Evolutionary conservation across 2,113 vertebrate species (phyloP), one percentile per base, ranked within the genome.

Genomic region (Atlantisia rogersi): DNA sequence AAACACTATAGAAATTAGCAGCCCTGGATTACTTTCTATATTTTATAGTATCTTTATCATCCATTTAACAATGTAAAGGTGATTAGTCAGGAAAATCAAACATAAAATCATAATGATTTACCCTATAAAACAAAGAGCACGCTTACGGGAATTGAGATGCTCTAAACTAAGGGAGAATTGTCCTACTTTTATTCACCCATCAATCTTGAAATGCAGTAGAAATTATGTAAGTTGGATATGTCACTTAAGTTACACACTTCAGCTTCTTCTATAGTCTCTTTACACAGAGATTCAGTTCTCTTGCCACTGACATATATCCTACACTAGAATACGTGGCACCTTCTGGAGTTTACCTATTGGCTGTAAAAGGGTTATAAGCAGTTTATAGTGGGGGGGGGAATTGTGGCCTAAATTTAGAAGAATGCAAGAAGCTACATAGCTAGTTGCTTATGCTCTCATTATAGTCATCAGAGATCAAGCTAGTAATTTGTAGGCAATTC

Each of bases 1-100:
- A 55, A 28, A 26, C 20, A 92, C 65, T 78, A n/a, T 65, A 94
- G 87, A 84, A 97, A 95, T 97, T 95, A 94, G 77, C 70, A 92
- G 74, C 65, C 81, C 68, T 74, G 63, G 44, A 77, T 80, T 86
- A 22, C 2, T 56, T 85, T 87, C 35, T 82, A 5, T 91, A 40
- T 93, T 96, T 95, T 82, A 94, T 69, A 87, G 62, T 76, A 91
- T n/a, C 12, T 63, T 25, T 82, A 17, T 82, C 13, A 96, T 56
- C 77, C 31, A 55, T 89, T 94, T 92, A 96, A 94, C 28, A 91
- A 82, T 55, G 40, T 84, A 90, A 55, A 52, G 5, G 40, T 53
- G 21, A 15, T 29, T 91, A 55, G 68, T 78, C 26, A 44, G 44
- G 84, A 78, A 97, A 80, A 52, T 59, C 11, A 92, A 94, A 50